Base-by-base conservation (phyloP, 2,113 vertebrate genomes). In the Acanthisitta chloris region DNA sequence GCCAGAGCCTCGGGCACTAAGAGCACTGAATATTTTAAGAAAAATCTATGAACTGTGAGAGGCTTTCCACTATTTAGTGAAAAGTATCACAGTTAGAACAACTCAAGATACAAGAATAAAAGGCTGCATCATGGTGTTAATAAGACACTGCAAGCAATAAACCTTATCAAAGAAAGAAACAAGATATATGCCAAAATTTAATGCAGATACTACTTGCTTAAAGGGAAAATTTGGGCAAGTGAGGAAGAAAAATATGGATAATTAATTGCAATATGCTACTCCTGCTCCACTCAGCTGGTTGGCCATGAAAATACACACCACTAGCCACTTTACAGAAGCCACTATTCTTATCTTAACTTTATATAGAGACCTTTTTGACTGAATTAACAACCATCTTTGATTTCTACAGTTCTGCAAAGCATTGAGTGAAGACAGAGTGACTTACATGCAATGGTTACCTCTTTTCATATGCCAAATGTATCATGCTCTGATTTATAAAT, bases 401-500 rank as follows among this genome's bases (percentile, higher is more conserved):
- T 40, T 65, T 55, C 59, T 66, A 54, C 71, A 78, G 59, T 72
- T 74, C 62, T 77, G 20, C 9, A 52, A 14, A 67, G 31, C 31
- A 43, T 4, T 58, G 67, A 81, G 33, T 20, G 19, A 76, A 79
- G 86, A 55, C 49, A 86, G 19, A 76, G 5, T 84, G 71, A 93
- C 66, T 79, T 61, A 77, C 40, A 58, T 25, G 17, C 54, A 88
- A 38, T 17, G 8, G 20, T 83, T 93, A 89, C 38, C 17, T 81
- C 72, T 96, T 96, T 80, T 58, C 40, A 64, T 25, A 9, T 88
- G 65, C 28, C 21, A 58, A 76, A 81, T 86, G 38, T 73, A 85
- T 92, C 93, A 90, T 34, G 16, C 43, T 70, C 33, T 34, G 12
- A 80, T 88, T 77, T 91, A 95, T 81, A 96, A 96, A 86, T 87